Percentiles rank a stretch among this genome's conserved stretches.
Evolutionary conservation across 2,888 invertebrate genomes (phyloP).

Genomic region (Drosophila colorata): DNA sequence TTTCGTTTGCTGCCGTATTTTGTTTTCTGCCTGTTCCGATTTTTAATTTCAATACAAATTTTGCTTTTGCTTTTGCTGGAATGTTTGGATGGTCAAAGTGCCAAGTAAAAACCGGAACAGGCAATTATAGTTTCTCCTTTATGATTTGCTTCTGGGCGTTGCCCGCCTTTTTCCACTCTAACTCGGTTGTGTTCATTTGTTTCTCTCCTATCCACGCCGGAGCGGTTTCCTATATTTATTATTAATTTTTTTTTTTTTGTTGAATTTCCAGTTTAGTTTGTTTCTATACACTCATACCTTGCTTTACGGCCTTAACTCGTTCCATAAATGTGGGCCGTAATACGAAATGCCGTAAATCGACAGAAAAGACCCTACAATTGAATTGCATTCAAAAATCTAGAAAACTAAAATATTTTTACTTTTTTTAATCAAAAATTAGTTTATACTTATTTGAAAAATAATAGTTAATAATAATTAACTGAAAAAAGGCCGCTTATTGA

Average conservation of each 20-base stretch:
- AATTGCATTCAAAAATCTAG: too few species aligned
- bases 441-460: too few species aligned
- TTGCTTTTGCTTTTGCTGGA: not conserved
- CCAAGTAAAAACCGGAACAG: not conserved
- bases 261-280: slow-evolving; percentile 1
- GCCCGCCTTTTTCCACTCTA: slow-evolving; percentile 2
- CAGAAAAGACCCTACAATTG: too few species aligned
- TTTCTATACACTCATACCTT: too few species aligned
- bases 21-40: not conserved
- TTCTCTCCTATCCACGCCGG: slow-evolving; percentile 24
- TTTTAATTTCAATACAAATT: not conserved
- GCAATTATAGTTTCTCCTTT: not conserved
- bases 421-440: too few species aligned
- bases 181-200: slow-evolving; percentile 8
- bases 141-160: slow-evolving; percentile 18
- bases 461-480: too few species aligned
- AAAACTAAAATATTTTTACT: too few species aligned
- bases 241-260: not conserved
- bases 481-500: too few species aligned
- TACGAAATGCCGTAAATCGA: too few species aligned
- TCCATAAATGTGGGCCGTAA: too few species aligned
- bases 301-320: too few species aligned
- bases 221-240: not conserved
- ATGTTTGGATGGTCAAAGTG: not conserved
- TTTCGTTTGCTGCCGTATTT: not conserved